phyloP scores from a whole-genome alignment of 2,797 vertebrate species.

The Chrysocyon brachyurus region DNA sequence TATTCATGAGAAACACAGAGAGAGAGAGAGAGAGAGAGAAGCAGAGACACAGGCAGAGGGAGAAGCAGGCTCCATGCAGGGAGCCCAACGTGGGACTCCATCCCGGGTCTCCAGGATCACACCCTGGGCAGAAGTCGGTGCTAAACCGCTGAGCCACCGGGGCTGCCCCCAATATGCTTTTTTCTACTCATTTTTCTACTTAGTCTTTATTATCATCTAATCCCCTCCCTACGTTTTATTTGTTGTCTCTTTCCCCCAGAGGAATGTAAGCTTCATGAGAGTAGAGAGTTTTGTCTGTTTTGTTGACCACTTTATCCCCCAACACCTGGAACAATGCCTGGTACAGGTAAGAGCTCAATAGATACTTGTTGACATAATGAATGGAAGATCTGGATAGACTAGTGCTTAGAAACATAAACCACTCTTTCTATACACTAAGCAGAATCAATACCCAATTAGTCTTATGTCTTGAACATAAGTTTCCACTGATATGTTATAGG shows the following conservation, averaged over 20 bases:
- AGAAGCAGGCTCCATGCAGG: no score
- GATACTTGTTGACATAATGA: slow-evolving; percentile 36
- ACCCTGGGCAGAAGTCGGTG: no score
- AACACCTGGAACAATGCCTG: background rate
- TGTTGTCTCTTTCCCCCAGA: background rate
- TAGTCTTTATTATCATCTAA: slow-evolving; percentile 22
- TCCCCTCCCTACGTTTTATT: background rate
- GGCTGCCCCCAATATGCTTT: background rate
- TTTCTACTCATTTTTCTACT: background rate
- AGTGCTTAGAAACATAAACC: background rate
- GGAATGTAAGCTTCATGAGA: background rate
- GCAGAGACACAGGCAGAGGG: no score
- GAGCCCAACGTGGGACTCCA: no score
- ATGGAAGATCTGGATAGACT: slow-evolving; percentile 26
- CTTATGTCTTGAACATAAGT: slow-evolving; percentile 32
- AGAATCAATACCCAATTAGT: background rate
- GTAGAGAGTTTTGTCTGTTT: slow-evolving; percentile 23
- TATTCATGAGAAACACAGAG: no score
- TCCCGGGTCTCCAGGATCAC: no score
- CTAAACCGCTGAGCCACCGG: no score
- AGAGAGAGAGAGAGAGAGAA: no score
- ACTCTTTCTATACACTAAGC: background rate
- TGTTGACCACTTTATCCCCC: background rate
- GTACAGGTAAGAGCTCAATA: background rate
- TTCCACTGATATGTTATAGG: background rate